These are phyloP conservation scores for Agelas oroides DNA, from an alignment of 37 sponge, comb jelly and placozoan genomes.

Conservation along the genomic window DNA sequence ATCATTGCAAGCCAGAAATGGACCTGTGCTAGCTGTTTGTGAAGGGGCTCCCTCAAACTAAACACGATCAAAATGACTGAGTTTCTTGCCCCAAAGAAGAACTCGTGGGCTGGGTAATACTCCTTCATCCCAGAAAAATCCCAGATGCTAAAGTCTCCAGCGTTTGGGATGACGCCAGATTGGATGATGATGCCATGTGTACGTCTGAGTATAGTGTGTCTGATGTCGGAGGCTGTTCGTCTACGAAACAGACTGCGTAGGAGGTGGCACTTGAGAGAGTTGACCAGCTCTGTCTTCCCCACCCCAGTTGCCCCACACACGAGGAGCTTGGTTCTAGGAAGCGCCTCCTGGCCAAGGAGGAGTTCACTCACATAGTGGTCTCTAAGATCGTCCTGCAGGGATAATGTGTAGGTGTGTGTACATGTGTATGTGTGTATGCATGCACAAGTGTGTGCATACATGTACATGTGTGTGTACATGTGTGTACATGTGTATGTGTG, in stretches of 20 bases:
- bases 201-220: conserved; percentile 31
- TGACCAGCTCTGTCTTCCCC: conserved; percentile 87
- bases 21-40: conserved; percentile 70
- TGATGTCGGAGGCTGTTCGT: conserved; percentile 53
- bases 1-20: conserved; percentile 86
- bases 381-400: conserved; percentile 43
- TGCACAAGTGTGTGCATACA: not conserved
- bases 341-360: conserved; percentile 39
- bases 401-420: not conserved
- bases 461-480: not conserved
- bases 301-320: conserved; percentile 87
- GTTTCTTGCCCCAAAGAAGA: conserved; percentile 65
- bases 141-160: conserved; percentile 87
- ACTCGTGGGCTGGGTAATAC: conserved; percentile 80
- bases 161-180: conserved; percentile 59
- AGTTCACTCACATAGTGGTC: conserved; percentile 72
- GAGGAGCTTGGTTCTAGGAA: conserved; percentile 71
- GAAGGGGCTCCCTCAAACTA: conserved; percentile 63
- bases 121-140: conserved; percentile 84
- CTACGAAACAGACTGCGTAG: conserved; percentile 70
- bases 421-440: not conserved
- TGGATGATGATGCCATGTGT: conserved; percentile 74
- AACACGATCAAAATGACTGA: conserved; percentile 73
- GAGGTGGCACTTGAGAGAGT: conserved; percentile 70
- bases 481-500: not conserved